Percentiles rank a stretch among this genome's conserved stretches.
Conservation (phyloP, 2,797 vertebrate species). For the Urophycis tenuis region DNA sequence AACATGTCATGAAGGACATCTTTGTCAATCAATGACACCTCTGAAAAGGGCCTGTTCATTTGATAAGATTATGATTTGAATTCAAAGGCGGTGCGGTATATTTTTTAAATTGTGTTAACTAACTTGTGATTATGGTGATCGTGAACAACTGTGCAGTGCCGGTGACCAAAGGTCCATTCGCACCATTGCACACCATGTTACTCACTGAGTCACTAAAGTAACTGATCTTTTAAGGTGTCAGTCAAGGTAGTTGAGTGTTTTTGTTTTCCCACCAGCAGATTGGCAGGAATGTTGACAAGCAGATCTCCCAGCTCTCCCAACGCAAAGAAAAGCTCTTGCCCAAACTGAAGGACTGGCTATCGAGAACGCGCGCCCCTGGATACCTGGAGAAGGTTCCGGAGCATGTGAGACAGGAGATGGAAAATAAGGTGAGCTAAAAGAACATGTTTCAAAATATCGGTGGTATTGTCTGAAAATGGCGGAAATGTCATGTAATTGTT, state of each 20-base stretch:
- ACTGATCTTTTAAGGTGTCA: not conserved
- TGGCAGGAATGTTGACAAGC: slow-evolving; percentile 53
- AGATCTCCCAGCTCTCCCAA: slow-evolving; percentile 60
- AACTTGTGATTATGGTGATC: too few relatives aligned
- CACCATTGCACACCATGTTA: too few relatives aligned
- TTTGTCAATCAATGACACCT: not conserved
- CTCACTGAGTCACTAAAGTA: too few relatives aligned
- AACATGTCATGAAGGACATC: not conserved
- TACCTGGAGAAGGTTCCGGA: slow-evolving; percentile 61
- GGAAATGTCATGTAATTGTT: too few relatives aligned
- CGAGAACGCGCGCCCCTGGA: slow-evolving; percentile 32
- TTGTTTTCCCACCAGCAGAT: slow-evolving; percentile 54
- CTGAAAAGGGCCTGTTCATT: not conserved
- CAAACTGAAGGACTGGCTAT: slow-evolving; percentile 60
- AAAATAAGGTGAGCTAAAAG: slow-evolving; percentile 66
- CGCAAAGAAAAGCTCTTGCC: slow-evolving; percentile 66
- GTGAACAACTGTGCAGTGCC: too few relatives aligned
- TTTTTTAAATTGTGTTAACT: not conserved
- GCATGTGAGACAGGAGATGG: slow-evolving; percentile 51
- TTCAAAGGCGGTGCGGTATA: not conserved
- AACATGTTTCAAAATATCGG: not conserved
- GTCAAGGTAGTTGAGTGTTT: not conserved
- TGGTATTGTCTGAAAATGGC: too few relatives aligned
- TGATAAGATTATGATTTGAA: not conserved
- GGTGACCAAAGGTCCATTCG: not conserved